Conservation (phyloP, 2,113 vertebrate species). For the Hypocryptadius cinnamomeus region DNA sequence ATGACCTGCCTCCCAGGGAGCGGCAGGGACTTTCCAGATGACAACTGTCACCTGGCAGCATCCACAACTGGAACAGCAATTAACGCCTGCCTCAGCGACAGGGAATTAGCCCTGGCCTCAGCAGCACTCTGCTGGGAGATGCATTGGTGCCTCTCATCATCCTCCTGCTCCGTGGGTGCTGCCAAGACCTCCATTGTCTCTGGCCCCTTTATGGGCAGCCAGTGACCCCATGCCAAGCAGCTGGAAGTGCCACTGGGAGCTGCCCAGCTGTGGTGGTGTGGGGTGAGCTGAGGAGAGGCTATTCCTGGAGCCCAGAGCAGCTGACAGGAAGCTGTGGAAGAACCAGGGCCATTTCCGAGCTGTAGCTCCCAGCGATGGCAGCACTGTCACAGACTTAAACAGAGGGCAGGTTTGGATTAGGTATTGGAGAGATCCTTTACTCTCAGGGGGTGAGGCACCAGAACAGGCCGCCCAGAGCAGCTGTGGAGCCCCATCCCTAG, state of each 20-base stretch:
- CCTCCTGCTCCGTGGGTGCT: neutral
- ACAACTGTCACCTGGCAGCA: conserved; percentile 32
- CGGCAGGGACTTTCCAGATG: conserved; percentile 46
- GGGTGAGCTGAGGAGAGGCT: neutral
- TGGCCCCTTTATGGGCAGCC: fast-evolving
- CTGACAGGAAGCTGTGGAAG: conserved; percentile 28
- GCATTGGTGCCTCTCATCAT: neutral
- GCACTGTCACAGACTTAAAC: neutral
- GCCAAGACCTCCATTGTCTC: neutral
- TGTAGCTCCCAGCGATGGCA: fast-evolving
- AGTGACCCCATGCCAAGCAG: neutral
- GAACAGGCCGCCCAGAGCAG: neutral
- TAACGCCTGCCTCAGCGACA: neutral
- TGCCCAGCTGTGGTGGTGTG: neutral
- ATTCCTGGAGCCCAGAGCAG: neutral
- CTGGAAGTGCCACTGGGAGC: neutral
- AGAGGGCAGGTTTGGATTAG: neutral
- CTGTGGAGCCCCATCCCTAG: neutral
- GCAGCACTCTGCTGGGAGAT: neutral
- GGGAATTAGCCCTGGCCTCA: neutral
- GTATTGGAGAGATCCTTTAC: neutral
- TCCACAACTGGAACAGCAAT: neutral
- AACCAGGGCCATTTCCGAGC: neutral
- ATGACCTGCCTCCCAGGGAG: conserved; percentile 19
- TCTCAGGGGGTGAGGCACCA: neutral